These are phyloP conservation scores for Drosophila lacertosa DNA, from an alignment of 1,140 invertebrate genomes.

Conservation along the genomic window DNA sequence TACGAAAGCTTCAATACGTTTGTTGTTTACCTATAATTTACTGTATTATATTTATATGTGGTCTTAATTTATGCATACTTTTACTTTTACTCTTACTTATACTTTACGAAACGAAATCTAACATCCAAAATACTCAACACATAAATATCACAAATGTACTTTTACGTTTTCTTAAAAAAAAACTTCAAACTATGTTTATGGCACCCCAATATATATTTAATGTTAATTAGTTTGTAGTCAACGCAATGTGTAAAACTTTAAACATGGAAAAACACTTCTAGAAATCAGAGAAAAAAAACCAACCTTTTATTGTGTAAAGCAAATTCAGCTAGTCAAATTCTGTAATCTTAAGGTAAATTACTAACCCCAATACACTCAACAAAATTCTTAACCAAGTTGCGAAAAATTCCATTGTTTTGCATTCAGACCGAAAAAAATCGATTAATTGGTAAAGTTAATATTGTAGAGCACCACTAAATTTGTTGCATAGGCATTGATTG, in stretches of 20 bases:
- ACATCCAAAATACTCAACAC: slow-evolving; percentile 80
- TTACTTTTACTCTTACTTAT: slow-evolving; percentile 34
- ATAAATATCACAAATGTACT: slow-evolving; percentile 77
- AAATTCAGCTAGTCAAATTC: slow-evolving; percentile 83
- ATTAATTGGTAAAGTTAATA: slow-evolving; percentile 27
- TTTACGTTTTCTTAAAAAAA: slow-evolving; percentile 53
- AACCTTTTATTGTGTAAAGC: slow-evolving; percentile 78
- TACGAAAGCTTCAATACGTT: slow-evolving; percentile 56
- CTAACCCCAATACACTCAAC: slow-evolving; percentile 72
- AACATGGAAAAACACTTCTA: slow-evolving; percentile 39
- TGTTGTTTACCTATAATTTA: slow-evolving; percentile 54
- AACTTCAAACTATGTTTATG: slow-evolving; percentile 51
- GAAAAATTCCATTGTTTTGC: slow-evolving; percentile 29
- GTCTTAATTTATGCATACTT: slow-evolving; percentile 63
- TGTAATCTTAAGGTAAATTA: slow-evolving; percentile 77
- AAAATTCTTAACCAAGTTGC: slow-evolving; percentile 30
- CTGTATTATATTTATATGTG: slow-evolving; percentile 76
- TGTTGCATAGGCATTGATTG: slow-evolving; percentile 8
- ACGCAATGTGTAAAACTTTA: slow-evolving; percentile 51
- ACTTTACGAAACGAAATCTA: slow-evolving; percentile 73
- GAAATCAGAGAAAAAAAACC: slow-evolving; percentile 41
- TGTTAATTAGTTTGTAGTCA: slow-evolving; percentile 78
- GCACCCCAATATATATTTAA: slow-evolving; percentile 58
- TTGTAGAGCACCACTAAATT: slow-evolving; percentile 7
- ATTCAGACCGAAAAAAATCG: slow-evolving; percentile 16